phyloP scores from a whole-genome alignment of 2,797 vertebrate genomes.

The Poeciliopsis paucimaculata region DNA sequence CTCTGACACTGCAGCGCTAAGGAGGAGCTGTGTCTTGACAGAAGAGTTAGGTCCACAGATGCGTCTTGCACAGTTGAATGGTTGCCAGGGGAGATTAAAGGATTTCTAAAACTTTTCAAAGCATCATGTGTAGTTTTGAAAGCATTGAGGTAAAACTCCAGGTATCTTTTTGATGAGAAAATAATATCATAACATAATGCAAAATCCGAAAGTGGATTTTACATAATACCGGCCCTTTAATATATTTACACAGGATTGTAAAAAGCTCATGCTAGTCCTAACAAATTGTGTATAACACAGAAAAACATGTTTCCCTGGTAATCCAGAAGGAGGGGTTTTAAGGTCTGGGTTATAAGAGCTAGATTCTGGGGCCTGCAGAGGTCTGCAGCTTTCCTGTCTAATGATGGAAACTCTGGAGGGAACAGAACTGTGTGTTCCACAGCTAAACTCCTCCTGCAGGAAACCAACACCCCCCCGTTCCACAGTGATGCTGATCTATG shows the following conservation, averaged over 20 bases:
- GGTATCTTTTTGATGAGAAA: too few species aligned
- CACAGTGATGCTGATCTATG: conserved; percentile 39
- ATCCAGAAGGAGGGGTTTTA: background rate
- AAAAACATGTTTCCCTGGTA: background rate
- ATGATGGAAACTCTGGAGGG: conserved; percentile 7
- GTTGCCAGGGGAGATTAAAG: too few species aligned
- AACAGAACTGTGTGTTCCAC: conserved; percentile 6
- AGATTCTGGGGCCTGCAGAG: background rate
- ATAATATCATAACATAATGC: too few species aligned
- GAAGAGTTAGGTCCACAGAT: too few species aligned
- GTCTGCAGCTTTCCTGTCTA: background rate
- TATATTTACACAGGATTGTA: background rate
- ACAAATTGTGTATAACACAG: background rate
- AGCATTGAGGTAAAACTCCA: too few species aligned
- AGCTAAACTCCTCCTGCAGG: conserved; percentile 35
- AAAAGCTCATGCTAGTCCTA: background rate
- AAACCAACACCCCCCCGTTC: background rate
- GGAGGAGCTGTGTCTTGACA: too few species aligned
- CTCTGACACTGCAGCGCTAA: too few species aligned
- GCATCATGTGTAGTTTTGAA: too few species aligned
- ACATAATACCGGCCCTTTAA: background rate
- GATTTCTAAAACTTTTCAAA: too few species aligned
- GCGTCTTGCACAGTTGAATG: too few species aligned
- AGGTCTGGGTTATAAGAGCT: background rate
- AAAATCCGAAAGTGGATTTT: too few species aligned